Conservation (phyloP, 2,113 vertebrate species). For the Pluvialis apricaria region DNA sequence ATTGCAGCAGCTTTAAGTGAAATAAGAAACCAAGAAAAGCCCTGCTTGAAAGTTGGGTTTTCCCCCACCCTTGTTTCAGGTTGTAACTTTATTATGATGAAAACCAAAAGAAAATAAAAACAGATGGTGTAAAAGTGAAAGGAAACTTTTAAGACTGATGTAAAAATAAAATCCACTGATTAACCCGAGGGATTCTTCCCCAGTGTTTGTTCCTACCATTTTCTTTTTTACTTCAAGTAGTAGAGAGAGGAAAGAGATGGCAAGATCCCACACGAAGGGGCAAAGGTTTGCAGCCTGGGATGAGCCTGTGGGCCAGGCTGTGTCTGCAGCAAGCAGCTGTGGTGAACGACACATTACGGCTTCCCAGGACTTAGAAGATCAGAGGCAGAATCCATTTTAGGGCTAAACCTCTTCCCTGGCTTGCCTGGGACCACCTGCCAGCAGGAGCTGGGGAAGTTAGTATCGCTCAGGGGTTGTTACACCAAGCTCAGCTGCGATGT, state of each 20-base stretch:
- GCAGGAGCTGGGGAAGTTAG: not conserved
- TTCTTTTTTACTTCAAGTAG: not conserved
- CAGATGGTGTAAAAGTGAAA: not conserved
- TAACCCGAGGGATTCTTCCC: not conserved
- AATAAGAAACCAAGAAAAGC: not conserved
- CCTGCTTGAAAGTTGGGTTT: not conserved
- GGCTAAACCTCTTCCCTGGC: not conserved
- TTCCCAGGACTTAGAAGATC: not conserved
- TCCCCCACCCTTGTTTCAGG: not conserved
- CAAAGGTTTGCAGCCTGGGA: not conserved
- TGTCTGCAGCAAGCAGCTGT: not conserved
- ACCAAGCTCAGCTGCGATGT: not conserved
- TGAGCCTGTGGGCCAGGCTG: not conserved
- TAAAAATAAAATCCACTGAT: conserved; percentile 21
- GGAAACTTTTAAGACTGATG: not conserved
- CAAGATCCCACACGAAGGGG: not conserved
- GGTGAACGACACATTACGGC: not conserved
- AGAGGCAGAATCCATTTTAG: not conserved
- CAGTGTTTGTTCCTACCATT: not conserved
- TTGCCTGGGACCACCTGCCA: not conserved
- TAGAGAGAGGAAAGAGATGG: not conserved
- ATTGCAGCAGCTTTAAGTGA: not conserved
- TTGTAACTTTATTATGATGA: conserved; percentile 28
- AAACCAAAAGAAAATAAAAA: conserved; percentile 33
- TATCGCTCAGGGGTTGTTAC: not conserved